A percentile compares a stretch with the other conserved stretches of the same genome.
Conservation (phyloP, 2,888 invertebrate genomes). For the Orthosia incerta region DNA sequence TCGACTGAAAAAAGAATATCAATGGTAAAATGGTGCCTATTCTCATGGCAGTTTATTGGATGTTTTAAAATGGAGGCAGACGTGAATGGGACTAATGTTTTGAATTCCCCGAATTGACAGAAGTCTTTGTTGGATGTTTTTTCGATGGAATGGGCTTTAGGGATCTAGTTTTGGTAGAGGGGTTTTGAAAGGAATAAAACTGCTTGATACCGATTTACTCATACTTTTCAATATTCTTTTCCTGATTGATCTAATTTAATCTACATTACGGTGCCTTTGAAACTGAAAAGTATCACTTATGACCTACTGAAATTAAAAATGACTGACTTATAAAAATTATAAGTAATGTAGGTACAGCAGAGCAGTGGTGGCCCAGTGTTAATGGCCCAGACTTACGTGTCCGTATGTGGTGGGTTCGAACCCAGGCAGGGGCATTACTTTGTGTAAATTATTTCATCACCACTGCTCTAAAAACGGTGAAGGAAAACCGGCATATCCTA, state of each 20-base stretch:
- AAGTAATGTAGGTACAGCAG: too few relatives aligned
- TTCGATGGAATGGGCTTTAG: constrained; percentile 12
- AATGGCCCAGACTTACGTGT: too few relatives aligned
- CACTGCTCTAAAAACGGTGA: too few relatives aligned
- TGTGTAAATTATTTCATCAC: too few relatives aligned
- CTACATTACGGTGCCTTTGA: not conserved
- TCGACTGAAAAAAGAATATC: constrained; percentile 64
- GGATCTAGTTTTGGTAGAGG: not conserved
- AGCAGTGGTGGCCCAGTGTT: too few relatives aligned
- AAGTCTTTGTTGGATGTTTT: constrained; percentile 27
- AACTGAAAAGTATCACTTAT: not conserved
- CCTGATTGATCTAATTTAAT: not conserved
- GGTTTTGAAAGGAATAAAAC: not conserved
- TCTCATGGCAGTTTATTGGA: constrained; percentile 63
- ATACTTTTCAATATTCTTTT: not conserved
- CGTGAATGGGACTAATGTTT: constrained; percentile 46
- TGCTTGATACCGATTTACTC: not conserved
- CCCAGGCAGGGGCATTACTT: too few relatives aligned
- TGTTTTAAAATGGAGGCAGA: constrained; percentile 53
- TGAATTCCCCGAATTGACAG: constrained; percentile 36
- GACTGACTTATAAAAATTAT: too few relatives aligned
- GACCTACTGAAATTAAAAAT: too few relatives aligned
- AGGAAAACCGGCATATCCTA: too few relatives aligned
- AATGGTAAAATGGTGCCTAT: constrained; percentile 51
- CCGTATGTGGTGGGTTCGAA: too few relatives aligned